A percentile compares a stretch with the other conserved stretches of the same genome.
These are phyloP conservation scores for Micromesistius poutassou DNA, from an alignment of 2,797 vertebrate species.

Conservation along the genomic window DNA sequence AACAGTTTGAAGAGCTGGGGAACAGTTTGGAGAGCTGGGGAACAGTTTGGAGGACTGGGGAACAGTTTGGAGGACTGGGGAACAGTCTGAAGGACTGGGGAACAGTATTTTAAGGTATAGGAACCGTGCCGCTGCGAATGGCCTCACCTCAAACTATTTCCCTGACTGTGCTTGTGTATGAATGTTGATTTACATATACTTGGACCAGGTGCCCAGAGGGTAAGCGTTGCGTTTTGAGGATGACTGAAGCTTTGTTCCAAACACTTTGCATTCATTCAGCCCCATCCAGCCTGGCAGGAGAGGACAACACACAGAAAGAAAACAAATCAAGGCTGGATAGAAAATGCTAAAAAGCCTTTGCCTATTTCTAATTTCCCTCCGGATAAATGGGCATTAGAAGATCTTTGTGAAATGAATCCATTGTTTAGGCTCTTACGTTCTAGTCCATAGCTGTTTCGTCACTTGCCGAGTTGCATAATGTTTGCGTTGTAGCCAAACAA, in stretches of 20 bases:
- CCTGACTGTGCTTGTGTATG: background rate
- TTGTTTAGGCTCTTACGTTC: constrained; percentile 56
- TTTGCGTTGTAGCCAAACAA: constrained; percentile 46
- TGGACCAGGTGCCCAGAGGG: constrained; percentile 1
- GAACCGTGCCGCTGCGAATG: constrained; percentile 11
- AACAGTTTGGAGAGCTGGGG: no score
- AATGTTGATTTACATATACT: background rate
- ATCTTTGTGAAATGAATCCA: constrained; percentile 59
- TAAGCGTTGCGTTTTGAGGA: constrained; percentile 42
- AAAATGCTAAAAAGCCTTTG: constrained; percentile 53
- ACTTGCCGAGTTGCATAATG: constrained; percentile 36
- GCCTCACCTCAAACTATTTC: background rate
- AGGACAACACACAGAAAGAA: constrained; percentile 45
- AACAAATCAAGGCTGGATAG: constrained; percentile 37
- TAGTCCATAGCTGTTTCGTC: constrained; percentile 48
- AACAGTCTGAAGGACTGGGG: no score
- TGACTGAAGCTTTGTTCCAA: constrained; percentile 49
- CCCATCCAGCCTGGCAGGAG: constrained; percentile 51
- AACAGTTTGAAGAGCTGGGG: no score
- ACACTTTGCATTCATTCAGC: constrained; percentile 62
- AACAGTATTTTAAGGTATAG: no score
- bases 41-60: no score
- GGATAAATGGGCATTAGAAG: constrained; percentile 65
- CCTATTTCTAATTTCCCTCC: constrained; percentile 47
- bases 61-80: no score